phyloP scores from a whole-genome alignment of 2,797 vertebrate genomes.

The Hemibagrus guttatus region DNA sequence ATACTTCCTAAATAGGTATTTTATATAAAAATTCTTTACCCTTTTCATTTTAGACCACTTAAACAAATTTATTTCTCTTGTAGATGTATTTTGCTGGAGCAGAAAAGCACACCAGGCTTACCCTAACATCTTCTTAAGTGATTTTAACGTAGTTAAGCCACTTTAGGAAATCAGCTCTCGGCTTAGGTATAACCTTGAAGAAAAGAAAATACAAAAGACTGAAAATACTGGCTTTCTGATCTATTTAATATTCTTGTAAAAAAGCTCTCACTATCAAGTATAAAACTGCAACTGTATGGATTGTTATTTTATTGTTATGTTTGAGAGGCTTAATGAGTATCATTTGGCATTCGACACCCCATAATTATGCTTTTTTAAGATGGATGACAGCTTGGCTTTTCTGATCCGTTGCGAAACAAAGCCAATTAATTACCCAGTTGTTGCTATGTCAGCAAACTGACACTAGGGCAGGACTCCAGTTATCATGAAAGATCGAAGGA shows the following conservation, averaged over 20 bases:
- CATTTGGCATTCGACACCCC: constrained; percentile 5
- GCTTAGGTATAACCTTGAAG: neutral
- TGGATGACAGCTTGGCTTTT: constrained; percentile 14
- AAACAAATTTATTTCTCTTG: neutral
- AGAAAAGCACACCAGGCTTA: neutral
- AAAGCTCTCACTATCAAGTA: neutral
- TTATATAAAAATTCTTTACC: neutral
- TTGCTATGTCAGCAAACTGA: constrained; percentile 41
- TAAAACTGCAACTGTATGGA: neutral
- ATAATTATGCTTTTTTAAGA: constrained; percentile 6
- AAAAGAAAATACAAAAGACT: neutral
- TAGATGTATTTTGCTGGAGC: neutral
- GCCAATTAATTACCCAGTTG: constrained; percentile 36
- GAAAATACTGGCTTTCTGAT: neutral
- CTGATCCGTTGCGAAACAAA: constrained; percentile 22
- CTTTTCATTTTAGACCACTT: neutral
- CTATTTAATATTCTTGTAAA: neutral
- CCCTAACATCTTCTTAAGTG: neutral
- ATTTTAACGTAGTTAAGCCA: neutral
- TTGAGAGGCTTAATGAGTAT: constrained; percentile 21
- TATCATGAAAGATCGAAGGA: constrained; percentile 3
- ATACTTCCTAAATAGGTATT: neutral
- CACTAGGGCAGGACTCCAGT: constrained; percentile 29
- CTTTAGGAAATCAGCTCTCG: neutral
- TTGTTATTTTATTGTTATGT: neutral